Conservation (phyloP, 2,888 invertebrate species). For the Hecatera dysodea region DNA sequence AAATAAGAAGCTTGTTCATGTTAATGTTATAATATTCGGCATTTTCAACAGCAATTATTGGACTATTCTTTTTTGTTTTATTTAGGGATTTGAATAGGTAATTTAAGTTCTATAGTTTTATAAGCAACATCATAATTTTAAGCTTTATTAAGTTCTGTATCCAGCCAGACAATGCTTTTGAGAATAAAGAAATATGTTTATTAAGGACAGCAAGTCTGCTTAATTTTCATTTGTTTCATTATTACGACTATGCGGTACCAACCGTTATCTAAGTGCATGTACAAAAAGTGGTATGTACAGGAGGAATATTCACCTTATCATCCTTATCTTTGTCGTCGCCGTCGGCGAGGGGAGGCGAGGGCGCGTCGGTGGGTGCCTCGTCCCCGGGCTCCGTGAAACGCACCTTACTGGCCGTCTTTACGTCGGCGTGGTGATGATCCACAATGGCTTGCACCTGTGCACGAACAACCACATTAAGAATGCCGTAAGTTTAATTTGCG, state of each 20-base stretch:
- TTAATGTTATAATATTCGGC: constrained; percentile 34
- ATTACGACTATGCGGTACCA: constrained; percentile 21
- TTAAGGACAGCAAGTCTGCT: background rate
- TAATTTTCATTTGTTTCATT: background rate
- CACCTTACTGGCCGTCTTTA: constrained; percentile 95
- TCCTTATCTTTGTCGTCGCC: constrained; percentile 87
- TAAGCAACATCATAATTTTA: background rate
- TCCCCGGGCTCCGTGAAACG: constrained; percentile 95
- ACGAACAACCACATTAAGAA: background rate
- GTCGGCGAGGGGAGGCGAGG: constrained; percentile 88
- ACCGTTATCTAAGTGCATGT: constrained; percentile 49
- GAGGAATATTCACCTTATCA: constrained; percentile 86
- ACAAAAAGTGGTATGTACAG: constrained; percentile 17
- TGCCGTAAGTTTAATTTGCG: background rate
- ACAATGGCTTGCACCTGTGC: constrained; percentile 97
- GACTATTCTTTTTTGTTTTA: background rate
- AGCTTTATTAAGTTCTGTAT: background rate
- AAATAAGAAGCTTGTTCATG: constrained; percentile 63
- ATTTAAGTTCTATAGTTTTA: background rate
- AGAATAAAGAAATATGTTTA: background rate
- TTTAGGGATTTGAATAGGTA: background rate
- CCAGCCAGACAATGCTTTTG: background rate
- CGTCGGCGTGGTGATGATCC: constrained; percentile 96
- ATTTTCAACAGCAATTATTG: constrained; percentile 12
- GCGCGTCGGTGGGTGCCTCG: constrained; percentile 85